Conservation (phyloP, 2,888 invertebrate species). For the Spatulosminthurus flaviceps region DNA sequence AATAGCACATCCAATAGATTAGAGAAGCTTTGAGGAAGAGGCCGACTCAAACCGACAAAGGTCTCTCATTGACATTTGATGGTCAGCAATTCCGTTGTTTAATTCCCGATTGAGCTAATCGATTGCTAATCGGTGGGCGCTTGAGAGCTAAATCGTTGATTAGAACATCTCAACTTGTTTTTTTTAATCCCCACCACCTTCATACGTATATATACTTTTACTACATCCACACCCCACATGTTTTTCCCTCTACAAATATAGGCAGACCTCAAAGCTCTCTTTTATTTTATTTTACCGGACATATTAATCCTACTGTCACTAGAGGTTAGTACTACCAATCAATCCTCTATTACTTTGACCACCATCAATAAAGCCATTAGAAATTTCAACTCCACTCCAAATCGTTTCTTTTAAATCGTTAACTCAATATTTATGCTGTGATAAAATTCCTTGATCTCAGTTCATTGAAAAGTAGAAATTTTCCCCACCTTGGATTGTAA, state of each 20-base stretch:
- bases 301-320: too few relatives aligned
- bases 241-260: neutral
- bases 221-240: neutral
- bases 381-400: too few relatives aligned
- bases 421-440: too few relatives aligned
- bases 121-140: conserved; percentile 46
- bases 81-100: conserved; percentile 37
- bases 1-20: neutral
- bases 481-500: too few relatives aligned
- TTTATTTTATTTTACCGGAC: too few relatives aligned
- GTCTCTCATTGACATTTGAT: conserved; percentile 43
- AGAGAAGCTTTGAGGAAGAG: conserved; percentile 24
- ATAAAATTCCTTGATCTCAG: too few relatives aligned
- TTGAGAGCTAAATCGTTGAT: conserved; percentile 30
- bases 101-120: conserved; percentile 46
- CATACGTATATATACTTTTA: neutral
- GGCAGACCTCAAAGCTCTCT: too few relatives aligned
- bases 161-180: neutral
- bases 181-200: conserved; percentile 15
- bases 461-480: too few relatives aligned
- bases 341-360: too few relatives aligned
- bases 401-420: too few relatives aligned
- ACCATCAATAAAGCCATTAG: too few relatives aligned
- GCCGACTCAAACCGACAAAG: conserved; percentile 37
- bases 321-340: too few relatives aligned